Evolutionary conservation across 2,797 vertebrate species (phyloP).

Genomic region (Epinephelus coioides): DNA sequence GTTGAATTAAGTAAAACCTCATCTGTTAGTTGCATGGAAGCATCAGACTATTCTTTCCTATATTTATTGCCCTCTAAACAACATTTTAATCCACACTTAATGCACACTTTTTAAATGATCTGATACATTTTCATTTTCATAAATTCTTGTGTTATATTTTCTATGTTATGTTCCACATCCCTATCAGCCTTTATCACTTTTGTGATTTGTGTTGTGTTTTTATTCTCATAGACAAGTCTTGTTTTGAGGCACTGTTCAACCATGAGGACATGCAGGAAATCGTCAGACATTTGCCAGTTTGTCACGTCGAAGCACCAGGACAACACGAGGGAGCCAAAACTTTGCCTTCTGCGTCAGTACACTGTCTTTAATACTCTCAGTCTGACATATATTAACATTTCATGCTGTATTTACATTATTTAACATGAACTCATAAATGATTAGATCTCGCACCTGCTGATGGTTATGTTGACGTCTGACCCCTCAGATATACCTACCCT

Average conservation of each 20-base stretch:
- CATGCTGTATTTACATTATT: not conserved
- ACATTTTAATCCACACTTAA: not conserved
- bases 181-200: not conserved
- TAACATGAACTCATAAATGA: not conserved
- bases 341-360: conserved; percentile 89
- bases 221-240: conserved; percentile 90
- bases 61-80: not conserved
- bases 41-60: not conserved
- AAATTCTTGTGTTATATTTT: not conserved
- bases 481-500: conserved; percentile 91
- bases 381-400: not conserved
- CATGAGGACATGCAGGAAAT: conserved; percentile 97
- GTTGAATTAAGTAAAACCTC: not conserved
- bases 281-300: conserved; percentile 92
- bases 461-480: conserved; percentile 31
- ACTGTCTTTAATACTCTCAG: not conserved
- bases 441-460: not conserved
- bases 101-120: not conserved
- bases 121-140: too few species aligned
- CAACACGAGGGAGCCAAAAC: conserved; percentile 92
- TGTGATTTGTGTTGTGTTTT: not conserved
- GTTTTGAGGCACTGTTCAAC: conserved; percentile 92
- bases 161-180: not conserved
- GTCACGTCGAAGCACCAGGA: conserved; percentile 94
- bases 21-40: not conserved